Conservation (phyloP, 2,888 invertebrate genomes). For the Netelia inedita region DNA sequence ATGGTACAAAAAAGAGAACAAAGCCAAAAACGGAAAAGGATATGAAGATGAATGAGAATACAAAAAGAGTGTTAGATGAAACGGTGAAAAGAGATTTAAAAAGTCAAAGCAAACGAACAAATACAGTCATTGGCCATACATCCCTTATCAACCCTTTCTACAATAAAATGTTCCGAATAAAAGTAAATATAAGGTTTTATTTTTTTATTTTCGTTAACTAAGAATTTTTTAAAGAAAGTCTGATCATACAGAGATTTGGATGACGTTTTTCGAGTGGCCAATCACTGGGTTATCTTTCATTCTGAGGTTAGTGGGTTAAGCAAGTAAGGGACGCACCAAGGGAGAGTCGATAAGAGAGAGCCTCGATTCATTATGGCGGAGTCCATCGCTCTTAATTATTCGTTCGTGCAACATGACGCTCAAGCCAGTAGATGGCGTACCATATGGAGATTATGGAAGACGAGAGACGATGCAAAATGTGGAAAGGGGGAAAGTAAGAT, state of each 20-base stretch:
- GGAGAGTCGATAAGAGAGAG: neutral
- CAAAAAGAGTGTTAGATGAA: slow-evolving; percentile 39
- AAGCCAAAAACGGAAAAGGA: slow-evolving; percentile 5
- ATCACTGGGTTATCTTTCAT: slow-evolving; percentile 43
- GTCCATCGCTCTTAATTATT: slow-evolving; percentile 78
- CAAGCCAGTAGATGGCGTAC: slow-evolving; percentile 55
- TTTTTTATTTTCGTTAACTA: no score
- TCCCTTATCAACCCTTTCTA: neutral
- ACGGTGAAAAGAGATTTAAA: neutral
- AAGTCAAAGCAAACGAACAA: neutral
- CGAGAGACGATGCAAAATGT: slow-evolving; percentile 39
- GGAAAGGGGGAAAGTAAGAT: slow-evolving; percentile 69
- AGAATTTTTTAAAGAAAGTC: slow-evolving; percentile 1
- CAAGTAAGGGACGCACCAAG: neutral
- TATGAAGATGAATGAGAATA: slow-evolving; percentile 30
- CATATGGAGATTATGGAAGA: slow-evolving; percentile 31
- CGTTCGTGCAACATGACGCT: slow-evolving; percentile 72
- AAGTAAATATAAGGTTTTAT: neutral
- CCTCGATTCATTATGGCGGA: slow-evolving; percentile 72
- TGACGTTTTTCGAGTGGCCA: neutral
- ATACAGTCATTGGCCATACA: neutral
- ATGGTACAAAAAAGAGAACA: slow-evolving; percentile 6
- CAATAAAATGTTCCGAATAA: neutral
- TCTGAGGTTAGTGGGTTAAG: slow-evolving; percentile 25
- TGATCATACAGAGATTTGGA: no score